Percentiles rank a stretch among this genome's conserved stretches.
These are phyloP conservation scores for Oligia strigilis DNA, from an alignment of 2,888 invertebrate species.

Conservation along the genomic window DNA sequence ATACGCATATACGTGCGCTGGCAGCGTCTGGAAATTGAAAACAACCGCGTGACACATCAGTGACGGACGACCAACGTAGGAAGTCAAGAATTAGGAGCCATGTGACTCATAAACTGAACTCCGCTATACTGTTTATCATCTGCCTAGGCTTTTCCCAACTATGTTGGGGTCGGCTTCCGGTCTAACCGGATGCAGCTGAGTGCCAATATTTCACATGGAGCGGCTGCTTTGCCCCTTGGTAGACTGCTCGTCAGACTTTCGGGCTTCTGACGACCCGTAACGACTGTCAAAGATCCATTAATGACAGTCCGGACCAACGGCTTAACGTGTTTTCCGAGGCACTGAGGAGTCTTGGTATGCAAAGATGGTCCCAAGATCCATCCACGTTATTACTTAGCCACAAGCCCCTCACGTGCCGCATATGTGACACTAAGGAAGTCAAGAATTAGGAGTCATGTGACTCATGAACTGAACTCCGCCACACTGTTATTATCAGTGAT, in stretches of 20 bases:
- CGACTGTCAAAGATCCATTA: background rate
- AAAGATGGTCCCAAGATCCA: too few relatives aligned
- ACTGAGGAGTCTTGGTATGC: too few relatives aligned
- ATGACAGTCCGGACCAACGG: too few relatives aligned
- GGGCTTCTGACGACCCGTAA: background rate
- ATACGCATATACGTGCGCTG: background rate
- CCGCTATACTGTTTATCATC: background rate
- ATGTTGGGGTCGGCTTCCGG: background rate
- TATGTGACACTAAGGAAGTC: too few relatives aligned
- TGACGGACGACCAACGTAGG: background rate
- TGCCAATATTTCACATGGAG: background rate
- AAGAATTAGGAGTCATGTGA: background rate
- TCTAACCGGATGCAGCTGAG: background rate
- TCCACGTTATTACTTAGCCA: too few relatives aligned
- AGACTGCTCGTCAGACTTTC: background rate
- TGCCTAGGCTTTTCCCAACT: background rate
- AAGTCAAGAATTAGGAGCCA: background rate
- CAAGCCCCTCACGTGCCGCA: too few relatives aligned
- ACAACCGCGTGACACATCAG: conserved; percentile 34
- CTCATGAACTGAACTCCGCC: conserved; percentile 1
- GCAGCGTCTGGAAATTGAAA: conserved; percentile 11
- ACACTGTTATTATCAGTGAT: background rate
- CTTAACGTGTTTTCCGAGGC: too few relatives aligned
- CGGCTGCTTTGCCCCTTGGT: background rate
- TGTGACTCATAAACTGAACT: conserved; percentile 14